Evolutionary conservation across 2,797 vertebrate genomes (phyloP), one percentile per base, ranked within the genome.

Genomic region (Paratrypauchen microcephalus): DNA sequence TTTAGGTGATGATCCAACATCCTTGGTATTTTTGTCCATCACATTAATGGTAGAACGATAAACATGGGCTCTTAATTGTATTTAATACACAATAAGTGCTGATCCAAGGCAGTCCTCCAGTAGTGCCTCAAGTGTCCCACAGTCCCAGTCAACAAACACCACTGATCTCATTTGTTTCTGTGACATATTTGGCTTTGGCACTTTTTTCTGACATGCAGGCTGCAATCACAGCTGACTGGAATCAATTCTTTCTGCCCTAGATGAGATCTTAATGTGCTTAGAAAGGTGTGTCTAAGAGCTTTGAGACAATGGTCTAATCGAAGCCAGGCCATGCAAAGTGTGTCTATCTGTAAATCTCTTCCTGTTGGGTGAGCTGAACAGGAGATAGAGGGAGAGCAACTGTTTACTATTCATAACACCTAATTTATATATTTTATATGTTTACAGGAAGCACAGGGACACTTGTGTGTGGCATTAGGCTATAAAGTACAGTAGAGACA

Each of bases 181-280:
- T 76, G 60, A 75, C 63, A 68, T 65, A 65, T 78, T 78, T 81
- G 78, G 71, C 72, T 79, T 68, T 54, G 36, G 21, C 70, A 79
- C 70, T 72, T 71, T 55, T 79, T 87, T 81, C 77, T 72, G 81
- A 83, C 80, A 79, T 77, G 72, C 76, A 65, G 78, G 59, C 57
- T 41, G 62, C 76, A 79, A 78, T 87, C 78, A 69, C 32, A 66
- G 62, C 73, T 70, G 73, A 77, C 74, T 74, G 66, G 67, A 89
- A 87, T 90, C 86, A 88, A 84, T 91, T 86, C 60, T 79, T 74
- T 81, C 83, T 83, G 69, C 59, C 68, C 66, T 21, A 81, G 84
- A 90, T 86, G 80, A 88, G 83, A 85, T 87, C 71, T 84, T 84
- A 90, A 91, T 87, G 80, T 70, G 77, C 77, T 82, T 74, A 69